Conservation (phyloP, 2,113 vertebrate genomes). For the Scomber scombrus region DNA sequence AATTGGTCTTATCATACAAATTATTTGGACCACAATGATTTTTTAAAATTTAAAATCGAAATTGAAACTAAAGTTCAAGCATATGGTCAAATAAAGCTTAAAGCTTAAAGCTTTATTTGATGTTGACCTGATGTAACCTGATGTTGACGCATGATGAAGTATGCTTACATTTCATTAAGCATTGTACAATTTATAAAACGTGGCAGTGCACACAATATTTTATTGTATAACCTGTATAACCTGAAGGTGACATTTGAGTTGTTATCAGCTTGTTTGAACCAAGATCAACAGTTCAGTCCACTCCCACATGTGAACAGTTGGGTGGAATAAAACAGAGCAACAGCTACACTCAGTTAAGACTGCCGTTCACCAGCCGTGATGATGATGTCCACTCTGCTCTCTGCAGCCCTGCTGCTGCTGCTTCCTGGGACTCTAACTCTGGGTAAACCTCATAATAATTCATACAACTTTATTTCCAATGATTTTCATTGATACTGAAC, state of each 20-base stretch:
- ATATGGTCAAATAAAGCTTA: too few relatives aligned
- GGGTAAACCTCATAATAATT: constrained; percentile 24
- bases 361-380: neutral
- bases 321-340: constrained; percentile 40
- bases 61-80: too few relatives aligned
- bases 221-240: neutral
- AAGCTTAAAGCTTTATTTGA: too few relatives aligned
- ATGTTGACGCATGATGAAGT: neutral
- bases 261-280: constrained; percentile 19
- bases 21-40: too few relatives aligned
- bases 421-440: constrained; percentile 28
- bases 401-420: constrained; percentile 56
- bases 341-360: neutral
- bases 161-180: constrained; percentile 8
- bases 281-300: constrained; percentile 1
- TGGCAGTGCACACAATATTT: constrained; percentile 23
- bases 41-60: too few relatives aligned
- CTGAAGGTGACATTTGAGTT: constrained; percentile 19
- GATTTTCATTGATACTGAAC: neutral
- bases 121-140: too few relatives aligned
- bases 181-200: neutral
- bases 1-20: too few relatives aligned
- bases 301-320: constrained; percentile 16
- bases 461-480: neutral
- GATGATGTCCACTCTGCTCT: constrained; percentile 18